phyloP scores from a whole-genome alignment of 1,140 invertebrate species.

The Brachystomella parvula region DNA sequence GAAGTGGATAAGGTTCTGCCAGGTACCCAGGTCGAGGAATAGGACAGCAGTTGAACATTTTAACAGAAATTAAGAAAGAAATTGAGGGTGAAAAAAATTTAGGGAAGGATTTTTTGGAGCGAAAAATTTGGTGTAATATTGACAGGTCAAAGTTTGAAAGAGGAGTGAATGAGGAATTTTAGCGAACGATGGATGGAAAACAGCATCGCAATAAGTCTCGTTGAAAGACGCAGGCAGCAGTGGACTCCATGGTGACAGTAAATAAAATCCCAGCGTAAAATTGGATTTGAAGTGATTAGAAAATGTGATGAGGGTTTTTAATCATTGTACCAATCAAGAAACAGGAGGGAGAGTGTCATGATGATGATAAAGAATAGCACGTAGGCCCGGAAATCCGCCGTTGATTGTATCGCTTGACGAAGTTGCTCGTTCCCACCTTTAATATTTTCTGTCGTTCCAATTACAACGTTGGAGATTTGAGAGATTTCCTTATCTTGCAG shows the following conservation, averaged over 20 bases:
- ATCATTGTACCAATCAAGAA: constrained; percentile 98
- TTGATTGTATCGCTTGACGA: constrained; percentile 87
- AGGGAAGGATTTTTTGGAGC: neutral
- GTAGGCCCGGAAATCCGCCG: constrained; percentile 86
- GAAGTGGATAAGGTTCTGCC: constrained; percentile 32
- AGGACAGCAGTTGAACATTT: constrained; percentile 12
- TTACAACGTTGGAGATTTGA: constrained; percentile 72
- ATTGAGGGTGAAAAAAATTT: neutral
- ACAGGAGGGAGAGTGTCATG: constrained; percentile 89
- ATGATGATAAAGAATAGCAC: constrained; percentile 91
- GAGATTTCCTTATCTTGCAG: constrained; percentile 91
- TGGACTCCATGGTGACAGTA: too few relatives aligned
- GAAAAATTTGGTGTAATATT: neutral
- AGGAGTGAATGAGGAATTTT: too few relatives aligned
- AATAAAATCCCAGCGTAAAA: too few relatives aligned
- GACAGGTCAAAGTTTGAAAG: too few relatives aligned
- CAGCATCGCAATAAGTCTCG: too few relatives aligned
- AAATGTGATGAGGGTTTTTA: constrained; percentile 53
- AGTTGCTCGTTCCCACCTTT: constrained; percentile 95
- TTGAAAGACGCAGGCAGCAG: too few relatives aligned
- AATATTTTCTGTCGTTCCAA: constrained; percentile 88
- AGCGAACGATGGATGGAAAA: too few relatives aligned
- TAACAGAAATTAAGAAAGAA: neutral
- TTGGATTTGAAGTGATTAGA: too few relatives aligned
- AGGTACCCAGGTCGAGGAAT: constrained; percentile 22